These are phyloP conservation scores for Apantesis nais DNA, from an alignment of 2,888 invertebrate species.

Conservation along the genomic window DNA sequence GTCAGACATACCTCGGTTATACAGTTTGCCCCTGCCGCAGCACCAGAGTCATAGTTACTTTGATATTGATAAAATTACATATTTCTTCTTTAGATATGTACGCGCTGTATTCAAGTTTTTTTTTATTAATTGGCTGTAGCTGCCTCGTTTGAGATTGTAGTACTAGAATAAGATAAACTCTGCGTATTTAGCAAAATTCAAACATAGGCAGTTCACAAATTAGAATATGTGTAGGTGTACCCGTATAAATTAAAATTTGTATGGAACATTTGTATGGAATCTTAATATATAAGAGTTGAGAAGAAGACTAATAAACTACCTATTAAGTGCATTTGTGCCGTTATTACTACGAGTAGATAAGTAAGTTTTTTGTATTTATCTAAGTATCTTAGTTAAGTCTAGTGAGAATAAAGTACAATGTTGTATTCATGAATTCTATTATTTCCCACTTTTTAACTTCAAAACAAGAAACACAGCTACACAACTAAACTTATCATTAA, in stretches of 20 bases:
- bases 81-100: slow-evolving; percentile 26
- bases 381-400: slow-evolving; percentile 25
- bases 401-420: slow-evolving; percentile 45
- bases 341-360: slow-evolving; percentile 56
- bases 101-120: slow-evolving; percentile 38
- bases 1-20: slow-evolving; percentile 89
- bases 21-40: slow-evolving; percentile 92
- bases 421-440: slow-evolving; percentile 34
- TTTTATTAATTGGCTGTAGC: slow-evolving; percentile 53
- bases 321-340: slow-evolving; percentile 56
- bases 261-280: not conserved
- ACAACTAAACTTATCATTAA: not conserved
- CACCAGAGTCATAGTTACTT: slow-evolving; percentile 74
- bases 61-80: slow-evolving; percentile 12
- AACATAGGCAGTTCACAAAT: slow-evolving; percentile 16
- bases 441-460: slow-evolving; percentile 17
- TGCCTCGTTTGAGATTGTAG: slow-evolving; percentile 47
- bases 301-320: slow-evolving; percentile 66
- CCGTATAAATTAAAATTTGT: slow-evolving; percentile 20
- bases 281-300: slow-evolving; percentile 50
- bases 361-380: slow-evolving; percentile 50
- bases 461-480: not conserved
- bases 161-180: slow-evolving; percentile 34
- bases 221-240: slow-evolving; percentile 30
- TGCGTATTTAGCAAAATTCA: slow-evolving; percentile 25